These are phyloP conservation scores for Drosophila obscura DNA, from an alignment of 1,140 invertebrate genomes.

Conservation along the genomic window DNA sequence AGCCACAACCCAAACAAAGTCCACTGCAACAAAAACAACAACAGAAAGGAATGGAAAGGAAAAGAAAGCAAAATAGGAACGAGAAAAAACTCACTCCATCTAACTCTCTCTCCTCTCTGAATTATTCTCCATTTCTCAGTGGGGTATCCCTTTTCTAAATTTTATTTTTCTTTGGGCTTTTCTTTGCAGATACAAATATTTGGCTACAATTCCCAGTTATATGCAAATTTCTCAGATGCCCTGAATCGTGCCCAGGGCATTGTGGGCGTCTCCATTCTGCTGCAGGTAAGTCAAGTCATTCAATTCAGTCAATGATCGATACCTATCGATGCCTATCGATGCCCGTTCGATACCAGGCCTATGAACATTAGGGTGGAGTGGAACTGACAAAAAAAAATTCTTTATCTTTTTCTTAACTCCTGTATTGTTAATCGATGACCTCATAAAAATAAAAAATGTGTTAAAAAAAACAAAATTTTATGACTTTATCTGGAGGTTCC, in stretches of 20 bases:
- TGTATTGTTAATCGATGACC: too few species aligned
- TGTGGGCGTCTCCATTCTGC: conserved; percentile 92
- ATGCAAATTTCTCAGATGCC: conserved; percentile 95
- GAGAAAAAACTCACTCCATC: not conserved
- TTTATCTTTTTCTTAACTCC: too few species aligned
- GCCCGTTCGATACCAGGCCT: too few species aligned
- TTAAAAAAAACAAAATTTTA: too few species aligned
- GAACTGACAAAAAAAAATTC: too few species aligned
- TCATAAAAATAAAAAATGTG: too few species aligned
- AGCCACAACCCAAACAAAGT: conserved; percentile 16
- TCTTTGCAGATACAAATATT: conserved; percentile 94
- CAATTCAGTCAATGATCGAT: not conserved
- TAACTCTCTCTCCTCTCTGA: not conserved
- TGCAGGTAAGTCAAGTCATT: conserved; percentile 88
- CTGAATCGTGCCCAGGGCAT: conserved; percentile 94
- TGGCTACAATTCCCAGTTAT: conserved; percentile 96
- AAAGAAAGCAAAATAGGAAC: not conserved
- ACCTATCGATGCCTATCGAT: too few species aligned
- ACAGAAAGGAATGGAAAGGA: not conserved
- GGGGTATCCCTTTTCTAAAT: not conserved
- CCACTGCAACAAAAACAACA: not conserved
- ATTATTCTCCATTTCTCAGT: conserved; percentile 5
- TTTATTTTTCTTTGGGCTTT: conserved; percentile 50
- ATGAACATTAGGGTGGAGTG: too few species aligned
- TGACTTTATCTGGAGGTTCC: too few species aligned